Conservation (phyloP, 2,888 invertebrate genomes). For the Drosophila sordidula region DNA sequence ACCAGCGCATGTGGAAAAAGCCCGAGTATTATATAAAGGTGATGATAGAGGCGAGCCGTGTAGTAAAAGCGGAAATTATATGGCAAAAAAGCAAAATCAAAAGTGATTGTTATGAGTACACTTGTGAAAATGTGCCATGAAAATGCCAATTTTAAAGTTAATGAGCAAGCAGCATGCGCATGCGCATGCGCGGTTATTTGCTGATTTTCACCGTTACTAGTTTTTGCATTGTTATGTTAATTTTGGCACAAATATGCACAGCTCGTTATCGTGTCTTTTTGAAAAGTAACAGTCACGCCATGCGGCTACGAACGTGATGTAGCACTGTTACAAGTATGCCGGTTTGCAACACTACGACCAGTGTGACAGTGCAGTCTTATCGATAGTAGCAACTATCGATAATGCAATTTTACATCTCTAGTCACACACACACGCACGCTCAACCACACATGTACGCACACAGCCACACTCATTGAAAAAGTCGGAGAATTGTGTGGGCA, state of each 20-base stretch:
- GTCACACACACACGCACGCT: constrained; percentile 34
- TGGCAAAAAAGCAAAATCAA: constrained; percentile 39
- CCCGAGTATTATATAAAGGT: constrained; percentile 73
- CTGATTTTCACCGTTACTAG: constrained; percentile 37
- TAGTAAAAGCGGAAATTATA: constrained; percentile 60
- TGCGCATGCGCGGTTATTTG: constrained; percentile 30
- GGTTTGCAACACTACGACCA: constrained; percentile 18
- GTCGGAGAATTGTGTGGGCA: constrained; percentile 69
- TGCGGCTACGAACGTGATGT: not conserved
- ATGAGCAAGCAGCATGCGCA: constrained; percentile 19
- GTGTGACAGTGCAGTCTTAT: constrained; percentile 8
- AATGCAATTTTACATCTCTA: constrained; percentile 40
- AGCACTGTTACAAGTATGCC: constrained; percentile 16
- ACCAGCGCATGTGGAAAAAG: constrained; percentile 22
- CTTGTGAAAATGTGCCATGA: constrained; percentile 38
- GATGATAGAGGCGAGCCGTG: constrained; percentile 35
- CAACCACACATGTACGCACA: constrained; percentile 40
- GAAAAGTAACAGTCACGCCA: constrained; percentile 40
- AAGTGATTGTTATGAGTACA: constrained; percentile 52
- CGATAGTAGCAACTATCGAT: constrained; percentile 35
- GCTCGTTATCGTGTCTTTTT: constrained; percentile 19
- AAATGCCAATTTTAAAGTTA: constrained; percentile 40
- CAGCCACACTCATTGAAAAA: constrained; percentile 73
- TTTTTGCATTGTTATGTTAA: constrained; percentile 28
- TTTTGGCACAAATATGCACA: constrained; percentile 16